Base-by-base conservation (phyloP, 2,888 invertebrate species). In the Thymelicus sylvestris region DNA sequence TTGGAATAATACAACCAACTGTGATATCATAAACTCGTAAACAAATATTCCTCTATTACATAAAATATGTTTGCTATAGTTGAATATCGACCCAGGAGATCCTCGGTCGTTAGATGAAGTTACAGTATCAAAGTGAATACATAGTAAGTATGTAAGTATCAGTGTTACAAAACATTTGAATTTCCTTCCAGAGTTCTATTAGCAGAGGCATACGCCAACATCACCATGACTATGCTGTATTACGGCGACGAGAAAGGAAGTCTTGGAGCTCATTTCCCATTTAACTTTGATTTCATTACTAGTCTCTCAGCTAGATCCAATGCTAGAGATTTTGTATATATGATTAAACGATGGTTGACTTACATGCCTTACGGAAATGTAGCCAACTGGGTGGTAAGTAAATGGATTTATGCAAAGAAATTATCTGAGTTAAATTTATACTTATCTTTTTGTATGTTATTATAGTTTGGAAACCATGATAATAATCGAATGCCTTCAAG, bases 401-500 rank as follows among this genome's bases (percentile, higher is more conserved):
- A 31, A 44, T 12, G 12, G 4, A 3, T 44, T 10, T 8, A 44
- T 10, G 3, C 8, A 44, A 44, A 44, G 8, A 44, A 44, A 44
- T 8, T 44, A 44, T 44, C 12, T 44, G 10, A 44, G 3, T 10
- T 12, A 1, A 8, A 24, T 38, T 68, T 72, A 38, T 39, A 13
- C 6, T 55, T 24, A 13, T 52, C 13, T n/a, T 8, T 15, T 19
- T n/a, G 48, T 48, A 7, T 7, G 31, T n/a, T 8, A 64, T 80
- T 82, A 3, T 74, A 96, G 96, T 89, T 96, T 67, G 96, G 96
- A 6, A 96, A 96, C 83, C 96, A 96, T 78, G 96, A 97, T 84
- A 93, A 95, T 74, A 90, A 91, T 68, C 91, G 96, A 72, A 94
- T 96, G 81, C 95, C 95, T 0, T 92, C 95, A 0, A 94, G 96